A percentile compares a stretch with the other conserved stretches of the same genome.
These are phyloP conservation scores for Brachyptera putata DNA, from an alignment of 2,888 invertebrate species.

Conservation along the genomic window DNA sequence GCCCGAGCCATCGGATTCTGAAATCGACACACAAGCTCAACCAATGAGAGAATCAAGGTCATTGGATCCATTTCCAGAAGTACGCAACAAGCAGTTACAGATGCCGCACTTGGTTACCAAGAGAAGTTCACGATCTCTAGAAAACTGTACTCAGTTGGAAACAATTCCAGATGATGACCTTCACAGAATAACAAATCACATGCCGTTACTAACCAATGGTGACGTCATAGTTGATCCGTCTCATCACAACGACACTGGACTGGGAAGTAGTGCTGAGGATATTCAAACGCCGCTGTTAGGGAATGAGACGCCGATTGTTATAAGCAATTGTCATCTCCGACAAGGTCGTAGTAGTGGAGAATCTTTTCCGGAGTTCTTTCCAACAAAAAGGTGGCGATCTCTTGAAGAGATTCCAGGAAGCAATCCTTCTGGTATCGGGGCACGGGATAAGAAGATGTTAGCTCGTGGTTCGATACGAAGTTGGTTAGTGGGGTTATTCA, in stretches of 20 bases:
- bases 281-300: conserved; percentile 51
- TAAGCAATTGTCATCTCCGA: conserved; percentile 23
- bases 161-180: conserved; percentile 40
- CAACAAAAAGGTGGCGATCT: conserved; percentile 71
- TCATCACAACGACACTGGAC: conserved; percentile 38
- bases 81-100: conserved; percentile 35
- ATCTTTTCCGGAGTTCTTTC: conserved; percentile 43
- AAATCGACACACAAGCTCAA: conserved; percentile 27
- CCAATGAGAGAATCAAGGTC: conserved; percentile 59
- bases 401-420: conserved; percentile 60
- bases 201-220: conserved; percentile 48
- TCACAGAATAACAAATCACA: conserved; percentile 49
- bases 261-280: conserved; percentile 41
- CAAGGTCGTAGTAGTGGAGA: conserved; percentile 25
- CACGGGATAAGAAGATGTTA: conserved; percentile 55
- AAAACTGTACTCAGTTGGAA: conserved; percentile 49
- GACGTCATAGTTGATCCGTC: conserved; percentile 46
- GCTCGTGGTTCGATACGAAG: conserved; percentile 62
- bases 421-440: conserved; percentile 41
- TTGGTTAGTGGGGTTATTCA: conserved; percentile 73
- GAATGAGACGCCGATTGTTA: conserved; percentile 22
- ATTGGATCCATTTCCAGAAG: conserved; percentile 57
- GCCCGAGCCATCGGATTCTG: conserved; percentile 12
- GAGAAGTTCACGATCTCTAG: conserved; percentile 47
- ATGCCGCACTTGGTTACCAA: conserved; percentile 31